These are phyloP conservation scores for Lapara coniferarum DNA, from an alignment of 2,888 invertebrate genomes.

Conservation along the genomic window DNA sequence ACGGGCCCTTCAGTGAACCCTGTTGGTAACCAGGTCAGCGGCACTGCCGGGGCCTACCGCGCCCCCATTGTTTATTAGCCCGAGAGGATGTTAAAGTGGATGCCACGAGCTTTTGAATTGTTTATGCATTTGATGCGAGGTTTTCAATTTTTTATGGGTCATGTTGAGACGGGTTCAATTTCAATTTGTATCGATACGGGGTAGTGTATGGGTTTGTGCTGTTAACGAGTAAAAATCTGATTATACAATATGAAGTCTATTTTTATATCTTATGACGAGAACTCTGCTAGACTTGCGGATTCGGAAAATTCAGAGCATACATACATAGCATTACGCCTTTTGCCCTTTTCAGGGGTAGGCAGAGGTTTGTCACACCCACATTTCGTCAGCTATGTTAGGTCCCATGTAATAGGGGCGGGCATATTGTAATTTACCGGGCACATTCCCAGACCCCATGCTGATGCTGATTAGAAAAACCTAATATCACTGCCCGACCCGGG, in stretches of 20 bases:
- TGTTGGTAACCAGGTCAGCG: constrained; percentile 16
- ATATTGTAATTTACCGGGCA: no score
- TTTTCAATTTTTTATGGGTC: not conserved
- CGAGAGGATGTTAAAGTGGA: constrained; percentile 13
- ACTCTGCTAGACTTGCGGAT: no score
- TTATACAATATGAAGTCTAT: not conserved
- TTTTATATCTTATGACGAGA: not conserved
- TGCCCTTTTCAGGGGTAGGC: no score
- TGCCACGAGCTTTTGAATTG: constrained; percentile 11
- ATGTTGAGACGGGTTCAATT: no score
- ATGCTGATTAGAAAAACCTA: no score
- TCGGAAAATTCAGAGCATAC: no score
- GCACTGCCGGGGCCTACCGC: constrained; percentile 4
- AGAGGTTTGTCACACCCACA: no score
- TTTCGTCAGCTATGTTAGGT: no score
- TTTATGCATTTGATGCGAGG: constrained; percentile 4
- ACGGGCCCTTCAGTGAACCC: constrained; percentile 4
- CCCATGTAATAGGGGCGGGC: no score
- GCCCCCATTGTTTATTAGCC: constrained; percentile 17
- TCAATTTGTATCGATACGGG: not conserved
- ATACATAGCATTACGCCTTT: no score
- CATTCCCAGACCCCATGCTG: no score
- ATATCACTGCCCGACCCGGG: no score
- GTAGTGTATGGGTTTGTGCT: not conserved
- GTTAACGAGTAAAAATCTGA: not conserved